These are phyloP conservation scores for Romanogobio albipinnatus DNA, from an alignment of 2,113 vertebrate species.

Conservation along the genomic window DNA sequence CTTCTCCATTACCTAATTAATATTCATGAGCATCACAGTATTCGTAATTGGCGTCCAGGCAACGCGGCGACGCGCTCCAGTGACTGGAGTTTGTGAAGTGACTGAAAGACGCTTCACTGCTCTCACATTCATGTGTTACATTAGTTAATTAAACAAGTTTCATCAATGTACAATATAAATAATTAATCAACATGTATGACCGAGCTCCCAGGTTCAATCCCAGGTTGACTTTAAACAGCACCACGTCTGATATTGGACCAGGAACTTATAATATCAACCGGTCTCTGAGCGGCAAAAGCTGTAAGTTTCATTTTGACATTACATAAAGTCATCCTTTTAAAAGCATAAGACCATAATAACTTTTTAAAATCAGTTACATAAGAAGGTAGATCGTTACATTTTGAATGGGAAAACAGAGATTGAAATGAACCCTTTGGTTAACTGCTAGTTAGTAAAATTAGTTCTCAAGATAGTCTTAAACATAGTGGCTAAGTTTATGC, in stretches of 20 bases:
- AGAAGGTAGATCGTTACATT: no score
- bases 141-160: background rate
- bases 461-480: no score
- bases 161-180: background rate
- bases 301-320: constrained; percentile 51
- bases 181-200: constrained; percentile 65
- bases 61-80: constrained; percentile 39
- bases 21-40: background rate
- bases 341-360: background rate
- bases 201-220: constrained; percentile 66
- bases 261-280: constrained; percentile 66
- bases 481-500: no score
- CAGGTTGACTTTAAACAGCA: constrained; percentile 39
- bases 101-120: background rate
- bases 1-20: background rate
- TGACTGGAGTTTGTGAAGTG: background rate
- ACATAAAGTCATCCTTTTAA: background rate
- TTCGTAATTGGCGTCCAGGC: constrained; percentile 32
- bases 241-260: constrained; percentile 64
- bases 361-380: no score
- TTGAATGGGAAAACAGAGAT: no score
- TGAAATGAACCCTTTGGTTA: no score
- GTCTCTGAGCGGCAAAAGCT: constrained; percentile 24
- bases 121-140: background rate
- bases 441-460: no score